Evolutionary conservation across 2,113 vertebrate species (phyloP).

Genomic region (Corythoichthys intestinalis): DNA sequence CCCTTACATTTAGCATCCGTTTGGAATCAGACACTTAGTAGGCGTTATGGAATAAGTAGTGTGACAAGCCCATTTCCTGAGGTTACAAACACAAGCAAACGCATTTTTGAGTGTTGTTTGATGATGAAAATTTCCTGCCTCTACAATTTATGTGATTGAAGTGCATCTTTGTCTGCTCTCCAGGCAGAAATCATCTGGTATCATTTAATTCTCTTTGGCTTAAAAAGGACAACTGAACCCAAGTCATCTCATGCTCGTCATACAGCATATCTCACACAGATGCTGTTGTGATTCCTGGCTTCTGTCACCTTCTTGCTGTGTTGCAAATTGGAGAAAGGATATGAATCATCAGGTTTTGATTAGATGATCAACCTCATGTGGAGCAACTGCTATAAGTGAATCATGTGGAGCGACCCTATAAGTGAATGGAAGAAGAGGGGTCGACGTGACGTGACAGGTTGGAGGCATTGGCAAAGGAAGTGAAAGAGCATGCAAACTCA

Average conservation of each 20-base stretch:
- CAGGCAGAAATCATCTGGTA: constrained; percentile 23
- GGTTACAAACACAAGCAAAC: neutral
- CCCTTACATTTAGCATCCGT: neutral
- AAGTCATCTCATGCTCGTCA: neutral
- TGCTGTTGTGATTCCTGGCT: neutral
- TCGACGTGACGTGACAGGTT: neutral
- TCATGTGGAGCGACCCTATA: neutral
- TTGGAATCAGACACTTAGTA: neutral
- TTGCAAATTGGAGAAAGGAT: neutral
- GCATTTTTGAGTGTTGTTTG: constrained; percentile 13
- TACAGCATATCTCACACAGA: neutral
- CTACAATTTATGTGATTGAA: constrained; percentile 15
- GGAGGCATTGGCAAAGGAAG: neutral
- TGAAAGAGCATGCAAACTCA: neutral
- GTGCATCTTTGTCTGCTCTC: constrained; percentile 12
- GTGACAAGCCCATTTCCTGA: constrained; percentile 12
- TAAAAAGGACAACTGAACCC: constrained; percentile 19
- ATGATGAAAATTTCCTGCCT: constrained; percentile 10
- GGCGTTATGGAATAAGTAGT: neutral
- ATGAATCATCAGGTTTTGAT: neutral
- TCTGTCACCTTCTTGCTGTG: neutral
- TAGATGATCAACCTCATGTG: neutral
- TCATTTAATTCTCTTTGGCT: neutral
- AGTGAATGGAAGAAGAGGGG: neutral
- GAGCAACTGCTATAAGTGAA: neutral